Conservation (phyloP, 2,797 vertebrate genomes). For the Lophotriccus pileatus region DNA sequence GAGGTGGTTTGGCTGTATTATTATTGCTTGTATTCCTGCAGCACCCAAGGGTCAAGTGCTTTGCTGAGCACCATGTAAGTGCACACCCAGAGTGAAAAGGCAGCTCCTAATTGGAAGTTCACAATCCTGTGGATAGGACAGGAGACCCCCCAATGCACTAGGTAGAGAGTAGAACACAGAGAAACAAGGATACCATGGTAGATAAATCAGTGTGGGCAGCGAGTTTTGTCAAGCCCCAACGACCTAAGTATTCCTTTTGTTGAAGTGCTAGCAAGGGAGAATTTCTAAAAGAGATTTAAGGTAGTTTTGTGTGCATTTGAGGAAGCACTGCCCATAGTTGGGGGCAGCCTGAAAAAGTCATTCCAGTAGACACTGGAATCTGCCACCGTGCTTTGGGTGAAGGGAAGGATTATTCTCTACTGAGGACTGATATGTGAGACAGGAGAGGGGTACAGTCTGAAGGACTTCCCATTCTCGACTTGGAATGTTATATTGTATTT, state of each 20-base stretch:
- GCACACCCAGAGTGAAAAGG: neutral
- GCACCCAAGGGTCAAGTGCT: neutral
- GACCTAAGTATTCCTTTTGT: neutral
- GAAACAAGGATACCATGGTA: accelerated
- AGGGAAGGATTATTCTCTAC: neutral
- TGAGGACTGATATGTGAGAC: accelerated
- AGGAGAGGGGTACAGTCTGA: neutral
- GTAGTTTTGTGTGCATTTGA: neutral
- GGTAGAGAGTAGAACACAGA: neutral
- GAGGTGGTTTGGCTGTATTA: neutral
- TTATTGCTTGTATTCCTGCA: neutral
- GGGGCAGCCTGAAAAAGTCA: neutral
- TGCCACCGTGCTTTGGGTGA: accelerated
- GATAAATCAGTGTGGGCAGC: neutral
- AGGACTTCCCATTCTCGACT: neutral
- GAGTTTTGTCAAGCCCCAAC: neutral
- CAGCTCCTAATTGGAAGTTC: neutral
- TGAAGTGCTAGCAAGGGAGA: neutral
- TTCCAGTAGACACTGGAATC: neutral
- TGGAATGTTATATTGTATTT: neutral
- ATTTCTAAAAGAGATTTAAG: neutral
- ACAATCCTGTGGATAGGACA: accelerated
- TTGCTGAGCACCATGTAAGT: neutral
- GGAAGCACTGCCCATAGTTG: neutral
- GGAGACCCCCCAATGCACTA: neutral